Percentiles rank a stretch among this genome's conserved stretches.
Conservation (phyloP, 1,140 invertebrate genomes). For the Venturia canescens region DNA sequence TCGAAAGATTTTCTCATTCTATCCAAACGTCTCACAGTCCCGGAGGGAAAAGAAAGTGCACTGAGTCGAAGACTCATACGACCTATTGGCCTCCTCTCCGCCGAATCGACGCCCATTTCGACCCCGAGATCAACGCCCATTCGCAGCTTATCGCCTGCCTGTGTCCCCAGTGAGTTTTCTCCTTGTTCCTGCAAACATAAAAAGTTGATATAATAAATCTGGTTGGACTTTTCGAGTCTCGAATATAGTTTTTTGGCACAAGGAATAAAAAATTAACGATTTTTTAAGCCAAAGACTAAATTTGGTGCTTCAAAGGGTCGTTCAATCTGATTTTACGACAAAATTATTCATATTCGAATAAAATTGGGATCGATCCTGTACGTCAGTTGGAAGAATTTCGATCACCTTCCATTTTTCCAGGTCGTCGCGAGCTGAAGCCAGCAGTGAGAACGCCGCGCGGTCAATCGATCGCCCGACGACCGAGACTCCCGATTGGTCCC, state of each 20-base stretch:
- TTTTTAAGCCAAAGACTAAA: no score
- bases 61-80: slow-evolving; percentile 82
- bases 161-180: slow-evolving; percentile 46
- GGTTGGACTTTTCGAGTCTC: no score
- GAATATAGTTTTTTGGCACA: no score
- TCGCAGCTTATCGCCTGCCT: slow-evolving; percentile 81
- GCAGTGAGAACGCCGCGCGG: slow-evolving; percentile 57
- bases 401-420: slow-evolving; percentile 54
- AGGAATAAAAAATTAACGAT: no score
- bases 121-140: slow-evolving; percentile 84
- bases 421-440: slow-evolving; percentile 66
- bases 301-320: no score
- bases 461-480: slow-evolving; percentile 59
- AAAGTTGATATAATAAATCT: no score
- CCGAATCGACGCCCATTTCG: slow-evolving; percentile 84
- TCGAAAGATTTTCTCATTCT: background rate
- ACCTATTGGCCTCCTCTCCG: slow-evolving; percentile 81
- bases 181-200: no score
- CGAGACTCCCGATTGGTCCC: slow-evolving; percentile 77
- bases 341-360: no score
- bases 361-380: no score
- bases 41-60: slow-evolving; percentile 87
- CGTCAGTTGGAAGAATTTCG: no score
- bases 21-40: slow-evolving; percentile 77
- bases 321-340: no score